Percentiles rank a stretch among this genome's conserved stretches.
Conservation (phyloP, 2,113 vertebrate genomes). For the Corythoichthys haematopterus region DNA sequence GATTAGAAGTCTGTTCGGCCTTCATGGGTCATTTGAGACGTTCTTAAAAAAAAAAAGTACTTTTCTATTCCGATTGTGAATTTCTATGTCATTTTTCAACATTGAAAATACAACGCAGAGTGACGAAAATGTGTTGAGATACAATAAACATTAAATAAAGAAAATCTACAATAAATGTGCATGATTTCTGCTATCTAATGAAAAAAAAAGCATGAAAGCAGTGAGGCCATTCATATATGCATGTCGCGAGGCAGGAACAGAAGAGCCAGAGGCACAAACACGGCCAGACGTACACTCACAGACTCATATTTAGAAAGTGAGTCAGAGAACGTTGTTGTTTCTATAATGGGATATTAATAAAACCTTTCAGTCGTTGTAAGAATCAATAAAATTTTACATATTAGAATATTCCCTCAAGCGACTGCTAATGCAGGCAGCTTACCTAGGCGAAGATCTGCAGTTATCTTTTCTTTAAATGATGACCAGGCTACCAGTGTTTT, state of each 20-base stretch:
- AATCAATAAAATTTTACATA: not conserved
- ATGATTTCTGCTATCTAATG: not conserved
- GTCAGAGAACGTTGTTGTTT: constrained; percentile 27
- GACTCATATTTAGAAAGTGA: constrained; percentile 24
- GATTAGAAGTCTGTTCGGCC: constrained; percentile 55
- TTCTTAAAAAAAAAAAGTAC: constrained; percentile 14
- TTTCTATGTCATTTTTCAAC: not conserved
- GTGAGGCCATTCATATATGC: not conserved
- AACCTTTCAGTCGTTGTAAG: constrained; percentile 15
- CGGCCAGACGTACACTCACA: not conserved
- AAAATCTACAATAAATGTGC: not conserved
- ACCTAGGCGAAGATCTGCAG: no score
- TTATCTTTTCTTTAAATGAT: no score
- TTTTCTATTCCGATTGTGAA: not conserved
- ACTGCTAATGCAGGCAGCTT: constrained; percentile 19
- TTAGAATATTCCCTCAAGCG: constrained; percentile 25
- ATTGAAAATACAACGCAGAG: not conserved
- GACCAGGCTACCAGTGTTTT: no score
- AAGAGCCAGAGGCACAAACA: constrained; percentile 1
- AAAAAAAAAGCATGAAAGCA: not conserved
- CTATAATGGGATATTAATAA: constrained; percentile 36
- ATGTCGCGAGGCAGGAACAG: not conserved
- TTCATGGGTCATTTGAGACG: constrained; percentile 34
- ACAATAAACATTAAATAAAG: not conserved
- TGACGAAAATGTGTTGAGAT: not conserved